These are phyloP conservation scores for Drepana arcuata DNA, from an alignment of 1,140 invertebrate genomes.

Conservation along the genomic window DNA sequence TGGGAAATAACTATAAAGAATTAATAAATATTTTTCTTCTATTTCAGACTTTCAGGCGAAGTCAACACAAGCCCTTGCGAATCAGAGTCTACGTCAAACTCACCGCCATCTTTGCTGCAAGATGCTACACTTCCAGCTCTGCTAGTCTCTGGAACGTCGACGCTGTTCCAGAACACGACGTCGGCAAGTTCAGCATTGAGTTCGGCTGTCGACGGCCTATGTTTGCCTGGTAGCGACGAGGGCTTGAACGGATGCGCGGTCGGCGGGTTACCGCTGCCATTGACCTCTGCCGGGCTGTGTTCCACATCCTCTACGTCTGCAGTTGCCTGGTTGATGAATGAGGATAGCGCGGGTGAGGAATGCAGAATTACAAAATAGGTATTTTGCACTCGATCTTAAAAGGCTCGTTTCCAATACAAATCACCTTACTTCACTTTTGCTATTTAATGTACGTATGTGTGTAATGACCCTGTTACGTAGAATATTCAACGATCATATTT, in stretches of 20 bases:
- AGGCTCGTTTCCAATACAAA: no score
- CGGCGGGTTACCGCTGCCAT: slow-evolving; percentile 41
- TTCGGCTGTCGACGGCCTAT: slow-evolving; percentile 42
- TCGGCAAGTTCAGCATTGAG: slow-evolving; percentile 33
- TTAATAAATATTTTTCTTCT: no score
- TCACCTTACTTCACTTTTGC: no score
- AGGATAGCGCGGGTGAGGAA: slow-evolving; percentile 57
- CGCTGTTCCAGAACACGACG: slow-evolving; percentile 49
- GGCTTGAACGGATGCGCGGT: slow-evolving; percentile 50
- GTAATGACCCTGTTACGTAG: no score
- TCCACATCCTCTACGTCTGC: slow-evolving; percentile 56
- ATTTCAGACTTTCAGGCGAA: slow-evolving; percentile 50
- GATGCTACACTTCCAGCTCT: slow-evolving; percentile 59
- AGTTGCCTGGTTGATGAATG: slow-evolving; percentile 68
- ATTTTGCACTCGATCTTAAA: no score
- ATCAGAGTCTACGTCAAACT: slow-evolving; percentile 60
- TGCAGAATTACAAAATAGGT: no score
- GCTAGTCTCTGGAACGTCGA: slow-evolving; percentile 56
- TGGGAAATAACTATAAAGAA: no score
- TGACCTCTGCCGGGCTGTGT: slow-evolving; percentile 52
- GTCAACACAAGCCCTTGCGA: slow-evolving; percentile 56
- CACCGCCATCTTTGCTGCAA: slow-evolving; percentile 55
- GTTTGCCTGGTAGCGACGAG: slow-evolving; percentile 45
- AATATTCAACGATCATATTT: no score
- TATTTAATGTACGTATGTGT: no score